phyloP scores from a whole-genome alignment of 2,113 vertebrate species.

The Coturnix japonica region DNA sequence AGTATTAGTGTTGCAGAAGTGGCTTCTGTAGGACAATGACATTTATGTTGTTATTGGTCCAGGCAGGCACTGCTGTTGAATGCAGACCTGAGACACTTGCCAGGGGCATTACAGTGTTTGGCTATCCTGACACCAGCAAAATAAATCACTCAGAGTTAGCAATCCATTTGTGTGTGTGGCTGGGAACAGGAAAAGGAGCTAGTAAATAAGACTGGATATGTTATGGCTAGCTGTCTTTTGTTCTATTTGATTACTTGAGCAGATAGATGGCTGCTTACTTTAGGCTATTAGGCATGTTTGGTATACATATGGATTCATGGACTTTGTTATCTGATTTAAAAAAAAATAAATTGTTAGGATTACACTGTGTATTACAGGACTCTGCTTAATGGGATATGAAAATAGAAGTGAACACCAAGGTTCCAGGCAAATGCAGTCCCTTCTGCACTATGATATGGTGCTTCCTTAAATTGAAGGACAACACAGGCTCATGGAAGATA shows the following conservation, averaged over 20 bases:
- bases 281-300: neutral
- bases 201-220: conserved; percentile 37
- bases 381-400: neutral
- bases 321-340: neutral
- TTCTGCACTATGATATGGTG: neutral
- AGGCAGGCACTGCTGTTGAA: neutral
- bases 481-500: neutral
- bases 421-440: neutral
- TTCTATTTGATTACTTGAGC: conserved; percentile 20
- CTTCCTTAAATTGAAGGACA: neutral
- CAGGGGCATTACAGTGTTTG: neutral
- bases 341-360: neutral
- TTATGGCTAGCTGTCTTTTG: conserved; percentile 25
- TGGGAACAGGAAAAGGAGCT: conserved; percentile 18
- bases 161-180: neutral
- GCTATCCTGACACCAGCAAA: neutral
- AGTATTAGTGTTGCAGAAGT: neutral
- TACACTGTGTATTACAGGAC: neutral
- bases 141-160: neutral
- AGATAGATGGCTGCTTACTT: conserved; percentile 21
- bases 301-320: neutral
- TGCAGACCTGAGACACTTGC: neutral
- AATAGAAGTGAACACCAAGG: neutral
- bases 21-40: neutral
- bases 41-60: rapidly evolving